Conservation (phyloP, 2,888 invertebrate species). For the Drosophila flavopinicola region DNA sequence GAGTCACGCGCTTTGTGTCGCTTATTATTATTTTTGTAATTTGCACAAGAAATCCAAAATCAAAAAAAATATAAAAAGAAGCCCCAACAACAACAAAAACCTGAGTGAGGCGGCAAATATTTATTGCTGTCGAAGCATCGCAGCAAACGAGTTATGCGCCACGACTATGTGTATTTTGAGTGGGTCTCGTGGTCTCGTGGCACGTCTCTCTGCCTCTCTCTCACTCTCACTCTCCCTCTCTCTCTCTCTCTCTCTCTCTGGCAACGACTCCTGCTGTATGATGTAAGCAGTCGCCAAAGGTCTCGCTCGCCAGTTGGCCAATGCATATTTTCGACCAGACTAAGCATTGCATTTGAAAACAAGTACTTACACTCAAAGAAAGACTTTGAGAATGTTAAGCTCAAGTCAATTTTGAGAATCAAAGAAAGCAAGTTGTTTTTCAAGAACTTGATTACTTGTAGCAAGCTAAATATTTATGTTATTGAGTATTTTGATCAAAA, state of each 20-base stretch:
- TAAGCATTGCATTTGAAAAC: constrained; percentile 36
- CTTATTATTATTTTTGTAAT: constrained; percentile 65
- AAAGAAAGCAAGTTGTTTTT: too few relatives aligned
- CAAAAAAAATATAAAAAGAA: constrained; percentile 14
- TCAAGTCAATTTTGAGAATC: too few relatives aligned
- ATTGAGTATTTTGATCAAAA: too few relatives aligned
- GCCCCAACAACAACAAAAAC: constrained; percentile 30
- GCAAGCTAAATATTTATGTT: too few relatives aligned
- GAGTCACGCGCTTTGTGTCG: constrained; percentile 80
- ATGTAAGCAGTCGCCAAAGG: constrained; percentile 64
- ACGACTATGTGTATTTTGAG: constrained; percentile 21
- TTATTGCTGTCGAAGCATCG: constrained; percentile 66
- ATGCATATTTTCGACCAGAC: constrained; percentile 28
- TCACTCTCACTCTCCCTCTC: background rate
- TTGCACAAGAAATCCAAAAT: constrained; percentile 63
- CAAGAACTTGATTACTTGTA: too few relatives aligned
- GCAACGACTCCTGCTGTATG: constrained; percentile 62
- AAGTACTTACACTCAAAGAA: constrained; percentile 1
- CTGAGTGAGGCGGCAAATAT: constrained; percentile 73
- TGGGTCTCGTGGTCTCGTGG: constrained; percentile 16
- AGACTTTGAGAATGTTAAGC: too few relatives aligned
- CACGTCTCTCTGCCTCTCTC: background rate
- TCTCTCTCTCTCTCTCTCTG: constrained; percentile 5
- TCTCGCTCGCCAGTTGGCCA: constrained; percentile 44
- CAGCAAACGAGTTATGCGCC: constrained; percentile 63